Evolutionary conservation across 2,113 vertebrate genomes (phyloP).

Genomic region (Megalops atlanticus): DNA sequence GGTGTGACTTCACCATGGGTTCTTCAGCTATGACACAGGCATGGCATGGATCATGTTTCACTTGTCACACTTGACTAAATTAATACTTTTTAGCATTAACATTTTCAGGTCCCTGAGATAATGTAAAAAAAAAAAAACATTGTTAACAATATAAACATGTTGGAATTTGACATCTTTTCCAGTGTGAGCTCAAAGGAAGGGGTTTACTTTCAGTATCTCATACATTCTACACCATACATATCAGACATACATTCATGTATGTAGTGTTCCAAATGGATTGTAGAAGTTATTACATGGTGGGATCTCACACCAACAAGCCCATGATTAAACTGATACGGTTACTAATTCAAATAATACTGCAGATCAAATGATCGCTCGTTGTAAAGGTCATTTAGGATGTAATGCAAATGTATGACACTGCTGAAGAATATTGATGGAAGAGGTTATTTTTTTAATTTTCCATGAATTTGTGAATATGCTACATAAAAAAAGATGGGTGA

Average conservation of each 20-base stretch:
- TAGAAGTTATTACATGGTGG: background rate
- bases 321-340: background rate
- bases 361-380: background rate
- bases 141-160: background rate
- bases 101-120: too few species aligned
- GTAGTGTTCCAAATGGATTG: background rate
- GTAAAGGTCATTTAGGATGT: background rate
- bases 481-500: conserved; percentile 51
- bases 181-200: background rate
- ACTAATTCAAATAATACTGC: background rate
- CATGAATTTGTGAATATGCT: conserved; percentile 49
- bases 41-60: background rate
- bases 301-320: background rate
- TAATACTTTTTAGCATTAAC: too few species aligned
- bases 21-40: background rate
- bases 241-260: background rate
- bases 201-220: background rate
- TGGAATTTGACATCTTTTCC: background rate
- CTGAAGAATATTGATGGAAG: conserved; percentile 16
- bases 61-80: background rate
- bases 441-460: conserved; percentile 17
- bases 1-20: background rate
- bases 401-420: too few species aligned
- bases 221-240: too few species aligned
- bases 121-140: too few species aligned